These are phyloP conservation scores for Panthera uncia DNA, from an alignment of 2,113 vertebrate species.

Conservation along the genomic window DNA sequence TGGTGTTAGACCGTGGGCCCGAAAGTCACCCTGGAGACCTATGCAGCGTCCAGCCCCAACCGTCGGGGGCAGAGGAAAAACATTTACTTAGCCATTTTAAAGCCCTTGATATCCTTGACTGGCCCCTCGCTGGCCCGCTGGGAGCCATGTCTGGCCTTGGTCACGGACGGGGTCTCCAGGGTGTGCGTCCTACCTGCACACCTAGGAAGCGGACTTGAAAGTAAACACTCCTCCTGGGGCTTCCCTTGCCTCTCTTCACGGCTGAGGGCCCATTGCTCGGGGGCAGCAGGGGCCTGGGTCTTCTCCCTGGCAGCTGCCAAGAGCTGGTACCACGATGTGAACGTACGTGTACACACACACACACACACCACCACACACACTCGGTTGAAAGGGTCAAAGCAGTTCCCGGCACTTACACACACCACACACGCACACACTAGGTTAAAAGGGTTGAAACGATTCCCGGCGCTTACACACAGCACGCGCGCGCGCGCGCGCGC, in stretches of 20 bases:
- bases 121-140: neutral
- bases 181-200: neutral
- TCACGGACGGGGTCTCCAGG: neutral
- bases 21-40: neutral
- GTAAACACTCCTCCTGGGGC: neutral
- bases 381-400: too few relatives aligned
- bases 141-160: neutral
- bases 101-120: accelerated
- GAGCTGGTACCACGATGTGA: neutral
- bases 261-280: neutral
- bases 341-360: neutral
- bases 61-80: neutral
- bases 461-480: neutral
- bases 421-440: neutral
- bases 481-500: neutral
- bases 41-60: neutral
- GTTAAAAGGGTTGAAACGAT: neutral
- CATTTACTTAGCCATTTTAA: neutral
- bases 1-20: neutral
- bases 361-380: too few relatives aligned
- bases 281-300: neutral
- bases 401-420: too few relatives aligned
- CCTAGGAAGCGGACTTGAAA: neutral
- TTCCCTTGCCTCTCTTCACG: neutral
- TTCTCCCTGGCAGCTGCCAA: neutral